Evolutionary conservation across 1,140 invertebrate species (phyloP), one percentile per base, ranked within the genome.

Genomic region (Radopholus similis): DNA sequence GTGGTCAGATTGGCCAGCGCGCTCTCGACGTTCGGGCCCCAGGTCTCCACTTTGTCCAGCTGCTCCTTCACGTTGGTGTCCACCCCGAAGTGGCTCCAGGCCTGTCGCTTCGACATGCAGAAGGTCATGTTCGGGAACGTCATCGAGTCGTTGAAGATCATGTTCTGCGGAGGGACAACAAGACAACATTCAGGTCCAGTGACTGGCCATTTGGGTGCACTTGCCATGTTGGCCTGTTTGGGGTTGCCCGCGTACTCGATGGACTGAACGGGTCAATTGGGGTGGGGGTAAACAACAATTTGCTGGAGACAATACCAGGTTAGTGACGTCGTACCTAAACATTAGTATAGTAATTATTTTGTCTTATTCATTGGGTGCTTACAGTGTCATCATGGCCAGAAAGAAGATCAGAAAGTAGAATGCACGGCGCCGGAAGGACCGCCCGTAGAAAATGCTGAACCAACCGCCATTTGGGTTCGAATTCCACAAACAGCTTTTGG

Each of bases 31-130:
- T 59, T 40, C 4, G 18, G 53, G 6, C 70, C 53, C 68, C 70
- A 70, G 0, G 70, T 21, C 21, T 40, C 34, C 26, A 32, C 40
- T 9, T 63, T 21, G 21, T 64, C 21, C 26, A 34, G 34, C 35
- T 13, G 35, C 8, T 18, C 35, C 23, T 38, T 63, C 23, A 63
- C 53, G 8, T 28, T 26, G 23, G 37, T 49, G 2, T 49, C 32
- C 35, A 68, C 40, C 42, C 72, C 40, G 47, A 73, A 75, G 34
- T 73, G 72, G 21, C 72, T 71, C 60, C 53, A 66, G 18, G 72
- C 72, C 28, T 74, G 68, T n/a, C 67, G 32, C 34, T 53, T 73
- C 15, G 53, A 53, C 72, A 73, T 73, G 49, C 68, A 70, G 53
- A 70, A 70, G 13, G 68, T 70, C n/a, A 70, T 32, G n/a, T 70